Percentiles rank a stretch among this genome's conserved stretches.
Conservation (phyloP, 64 coral and sea anemone genomes). For the Trachythela sp. region DNA sequence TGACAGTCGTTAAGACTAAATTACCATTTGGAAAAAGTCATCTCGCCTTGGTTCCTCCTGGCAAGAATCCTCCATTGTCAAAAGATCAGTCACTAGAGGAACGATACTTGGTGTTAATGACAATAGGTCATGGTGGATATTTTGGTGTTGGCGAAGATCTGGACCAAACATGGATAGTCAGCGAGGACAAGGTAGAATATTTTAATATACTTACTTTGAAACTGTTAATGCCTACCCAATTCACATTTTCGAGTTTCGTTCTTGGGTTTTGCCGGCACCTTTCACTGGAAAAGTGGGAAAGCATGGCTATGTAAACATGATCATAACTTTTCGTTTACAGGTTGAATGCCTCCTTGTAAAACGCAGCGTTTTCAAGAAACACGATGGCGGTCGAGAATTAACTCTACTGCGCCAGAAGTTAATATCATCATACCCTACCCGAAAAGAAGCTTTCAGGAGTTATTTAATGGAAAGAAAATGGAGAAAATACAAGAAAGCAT, state of each 20-base stretch:
- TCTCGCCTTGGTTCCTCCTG: conserved; percentile 41
- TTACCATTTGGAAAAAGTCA: conserved; percentile 49
- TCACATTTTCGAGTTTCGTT: too few relatives aligned
- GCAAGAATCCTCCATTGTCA: conserved; percentile 5
- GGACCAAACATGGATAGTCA: conserved; percentile 69
- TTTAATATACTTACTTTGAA: not conserved
- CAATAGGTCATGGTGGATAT: conserved; percentile 57
- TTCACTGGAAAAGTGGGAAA: too few relatives aligned
- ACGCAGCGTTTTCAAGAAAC: conserved; percentile 65
- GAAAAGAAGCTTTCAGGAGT: conserved; percentile 56
- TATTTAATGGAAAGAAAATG: conserved; percentile 70
- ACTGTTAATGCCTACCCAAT: too few relatives aligned
- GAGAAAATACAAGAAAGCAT: conserved; percentile 85
- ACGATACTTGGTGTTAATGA: conserved; percentile 54
- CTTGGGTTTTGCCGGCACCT: not conserved
- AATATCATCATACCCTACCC: conserved; percentile 44
- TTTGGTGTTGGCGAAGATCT: conserved; percentile 96
- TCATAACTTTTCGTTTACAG: conserved; percentile 28
- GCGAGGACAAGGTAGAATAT: conserved; percentile 61
- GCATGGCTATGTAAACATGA: too few relatives aligned
- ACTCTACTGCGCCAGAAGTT: conserved; percentile 54
- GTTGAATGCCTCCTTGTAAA: conserved; percentile 80
- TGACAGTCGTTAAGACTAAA: conserved; percentile 49
- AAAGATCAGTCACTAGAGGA: conserved; percentile 46
- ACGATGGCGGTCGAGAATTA: conserved; percentile 57